A percentile compares a stretch with the other conserved stretches of the same genome.
These are phyloP conservation scores for Uloborus diversus DNA, from an alignment of 1,140 invertebrate genomes.

Conservation along the genomic window DNA sequence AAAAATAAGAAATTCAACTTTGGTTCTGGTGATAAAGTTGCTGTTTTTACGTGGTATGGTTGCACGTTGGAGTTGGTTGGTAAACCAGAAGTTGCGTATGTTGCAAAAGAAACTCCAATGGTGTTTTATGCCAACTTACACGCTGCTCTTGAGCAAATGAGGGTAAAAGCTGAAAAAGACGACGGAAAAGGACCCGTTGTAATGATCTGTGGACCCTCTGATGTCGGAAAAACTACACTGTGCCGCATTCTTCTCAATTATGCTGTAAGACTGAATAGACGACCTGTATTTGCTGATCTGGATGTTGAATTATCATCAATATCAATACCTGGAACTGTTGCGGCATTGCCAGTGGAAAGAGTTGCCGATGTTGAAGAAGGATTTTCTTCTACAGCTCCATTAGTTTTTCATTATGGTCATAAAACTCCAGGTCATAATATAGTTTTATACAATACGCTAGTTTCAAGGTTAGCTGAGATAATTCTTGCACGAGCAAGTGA, in stretches of 20 bases:
- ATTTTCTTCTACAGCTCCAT: slow-evolving; percentile 87
- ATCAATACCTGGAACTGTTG: slow-evolving; percentile 88
- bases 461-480: slow-evolving; percentile 85
- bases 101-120: slow-evolving; percentile 97
- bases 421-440: slow-evolving; percentile 80
- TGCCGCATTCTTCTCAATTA: slow-evolving; percentile 92
- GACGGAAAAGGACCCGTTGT: slow-evolving; percentile 65
- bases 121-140: slow-evolving; percentile 94
- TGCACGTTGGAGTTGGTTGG: slow-evolving; percentile 78
- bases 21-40: slow-evolving; percentile 88
- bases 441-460: slow-evolving; percentile 85
- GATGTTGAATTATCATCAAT: slow-evolving; percentile 86
- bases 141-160: slow-evolving; percentile 88
- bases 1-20: slow-evolving; percentile 94
- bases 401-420: slow-evolving; percentile 95
- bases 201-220: slow-evolving; percentile 85
- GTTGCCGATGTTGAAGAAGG: slow-evolving; percentile 92
- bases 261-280: slow-evolving; percentile 83
- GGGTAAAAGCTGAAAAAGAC: slow-evolving; percentile 76
- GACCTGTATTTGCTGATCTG: slow-evolving; percentile 90
- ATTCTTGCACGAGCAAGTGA: slow-evolving; percentile 67
- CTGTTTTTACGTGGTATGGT: slow-evolving; percentile 96
- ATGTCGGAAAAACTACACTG: slow-evolving; percentile 96
- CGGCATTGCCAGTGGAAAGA: slow-evolving; percentile 85
- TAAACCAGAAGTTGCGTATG: slow-evolving; percentile 90